Base-by-base conservation (phyloP, 2,113 vertebrate species). In the Callipepla squamata region DNA sequence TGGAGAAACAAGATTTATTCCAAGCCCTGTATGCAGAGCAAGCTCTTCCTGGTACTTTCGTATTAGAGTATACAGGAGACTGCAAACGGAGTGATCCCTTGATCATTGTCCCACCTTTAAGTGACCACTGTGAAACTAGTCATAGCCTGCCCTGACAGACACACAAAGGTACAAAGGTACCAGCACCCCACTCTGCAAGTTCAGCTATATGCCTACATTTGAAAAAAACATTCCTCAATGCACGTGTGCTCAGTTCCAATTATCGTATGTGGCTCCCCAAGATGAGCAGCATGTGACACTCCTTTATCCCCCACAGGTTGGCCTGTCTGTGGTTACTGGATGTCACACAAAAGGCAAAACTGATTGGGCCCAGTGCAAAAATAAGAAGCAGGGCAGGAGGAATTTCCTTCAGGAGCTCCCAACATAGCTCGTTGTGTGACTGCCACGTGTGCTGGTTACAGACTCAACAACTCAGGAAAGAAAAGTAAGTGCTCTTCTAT, bases 401-500 rank as follows among this genome's bases (percentile, higher is more conserved):
- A 77, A 63, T 19, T 16, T 87, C 72, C 3, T 3, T 48, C 9
- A 0, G 0, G n/a, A 70, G 48, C 14, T 80, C 53, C 42, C 34
- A 55, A 1, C n/a, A n/a, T 2, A 66, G 59, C 36, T n/a, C 42
- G 3, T 2, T 73, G 59, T 66, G 63, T 63, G 68, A 62, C 55
- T 38, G 17, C 47, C 59, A 63, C 47, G 48, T 11, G 59, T 82
- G 36, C 75, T 59, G 63, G 63, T 45, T 90, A 85, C 32, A 2
- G 81, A 83, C 42, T 67, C 75, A 28, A 44, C 44, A 85, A 82
- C 87, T 94, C 91, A 89, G 70, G 81, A 87, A 76, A 82, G 70
- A 72, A 76, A 70, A 89, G 26, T 7, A 45, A 67, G 40, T 26
- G n/a, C 28, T 42, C 75, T 40, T 77, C 80, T 69, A 70, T 21